Conservation (phyloP, 2,797 vertebrate genomes). For the Chaetodon trifasciatus region DNA sequence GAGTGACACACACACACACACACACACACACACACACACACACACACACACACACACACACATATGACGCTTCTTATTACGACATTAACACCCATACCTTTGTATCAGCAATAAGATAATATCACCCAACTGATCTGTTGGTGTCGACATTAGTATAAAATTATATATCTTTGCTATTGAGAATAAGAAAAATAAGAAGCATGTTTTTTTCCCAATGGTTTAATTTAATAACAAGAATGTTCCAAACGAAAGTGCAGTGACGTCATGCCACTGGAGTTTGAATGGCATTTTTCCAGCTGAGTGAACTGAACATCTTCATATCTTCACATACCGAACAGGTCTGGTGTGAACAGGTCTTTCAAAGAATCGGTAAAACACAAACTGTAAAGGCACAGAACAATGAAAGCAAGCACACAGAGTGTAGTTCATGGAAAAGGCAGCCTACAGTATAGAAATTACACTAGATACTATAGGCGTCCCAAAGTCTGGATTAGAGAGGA, state of each 20-base stretch:
- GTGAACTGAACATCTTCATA: not conserved
- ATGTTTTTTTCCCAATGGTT: not conserved
- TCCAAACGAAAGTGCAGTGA: not conserved
- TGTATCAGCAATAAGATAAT: too few relatives aligned
- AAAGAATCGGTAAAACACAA: not conserved
- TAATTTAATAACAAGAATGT: not conserved
- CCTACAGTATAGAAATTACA: not conserved
- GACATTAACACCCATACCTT: too few relatives aligned
- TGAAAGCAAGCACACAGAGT: not conserved
- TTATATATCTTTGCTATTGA: not conserved
- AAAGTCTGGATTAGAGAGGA: not conserved
- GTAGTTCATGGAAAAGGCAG: not conserved
- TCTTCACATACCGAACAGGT: not conserved
- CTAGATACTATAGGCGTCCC: not conserved
- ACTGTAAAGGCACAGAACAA: not conserved
- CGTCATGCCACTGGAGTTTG: not conserved
- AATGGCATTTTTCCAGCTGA: not conserved
- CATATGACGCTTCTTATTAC: too few relatives aligned
- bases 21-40: too few relatives aligned
- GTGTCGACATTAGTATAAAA: not conserved
- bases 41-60: too few relatives aligned
- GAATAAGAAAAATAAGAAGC: too few relatives aligned
- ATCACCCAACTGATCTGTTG: too few relatives aligned
- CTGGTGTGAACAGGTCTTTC: not conserved
- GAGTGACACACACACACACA: too few relatives aligned